Percentiles rank a stretch among this genome's conserved stretches.
phyloP scores from a whole-genome alignment of 2,797 vertebrate species.

The Lithobates sylvaticus region DNA sequence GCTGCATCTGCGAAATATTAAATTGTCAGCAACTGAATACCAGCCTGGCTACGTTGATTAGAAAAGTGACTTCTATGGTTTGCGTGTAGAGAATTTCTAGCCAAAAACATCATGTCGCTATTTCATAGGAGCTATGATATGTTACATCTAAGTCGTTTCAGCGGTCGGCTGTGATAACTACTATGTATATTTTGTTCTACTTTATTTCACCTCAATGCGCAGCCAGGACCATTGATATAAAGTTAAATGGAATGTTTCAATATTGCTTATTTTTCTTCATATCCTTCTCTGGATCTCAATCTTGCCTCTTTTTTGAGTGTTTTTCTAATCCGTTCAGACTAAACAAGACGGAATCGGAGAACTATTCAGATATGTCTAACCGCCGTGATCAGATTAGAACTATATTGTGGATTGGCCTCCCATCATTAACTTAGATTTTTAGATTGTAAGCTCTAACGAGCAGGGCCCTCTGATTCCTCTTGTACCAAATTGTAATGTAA shows the following conservation, averaged over 20 bases:
- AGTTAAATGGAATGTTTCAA: constrained; percentile 6
- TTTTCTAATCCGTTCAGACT: not conserved
- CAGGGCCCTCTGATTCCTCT: too few species aligned
- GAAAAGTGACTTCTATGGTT: not conserved
- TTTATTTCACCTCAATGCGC: constrained; percentile 23
- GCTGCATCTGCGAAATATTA: constrained; percentile 52
- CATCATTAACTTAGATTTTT: too few species aligned
- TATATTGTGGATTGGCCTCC: too few species aligned
- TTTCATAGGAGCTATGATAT: constrained; percentile 34
- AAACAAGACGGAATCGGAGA: not conserved
- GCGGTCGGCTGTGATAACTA: constrained; percentile 24
- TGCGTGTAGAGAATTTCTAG: not conserved
- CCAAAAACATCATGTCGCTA: constrained; percentile 56
- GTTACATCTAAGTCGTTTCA: constrained; percentile 35
- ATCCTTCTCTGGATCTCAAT: constrained; percentile 10
- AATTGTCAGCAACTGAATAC: constrained; percentile 41
- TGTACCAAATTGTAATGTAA: too few species aligned
- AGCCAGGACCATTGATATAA: constrained; percentile 10
- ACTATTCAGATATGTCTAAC: not conserved
- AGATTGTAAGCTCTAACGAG: too few species aligned
- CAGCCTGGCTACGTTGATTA: not conserved
- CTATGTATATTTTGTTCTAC: not conserved
- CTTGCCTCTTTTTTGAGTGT: not conserved
- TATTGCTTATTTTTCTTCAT: constrained; percentile 28
- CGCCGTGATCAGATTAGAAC: too few species aligned